phyloP scores from a whole-genome alignment of 2,113 vertebrate genomes.

The Microtus richardsoni region DNA sequence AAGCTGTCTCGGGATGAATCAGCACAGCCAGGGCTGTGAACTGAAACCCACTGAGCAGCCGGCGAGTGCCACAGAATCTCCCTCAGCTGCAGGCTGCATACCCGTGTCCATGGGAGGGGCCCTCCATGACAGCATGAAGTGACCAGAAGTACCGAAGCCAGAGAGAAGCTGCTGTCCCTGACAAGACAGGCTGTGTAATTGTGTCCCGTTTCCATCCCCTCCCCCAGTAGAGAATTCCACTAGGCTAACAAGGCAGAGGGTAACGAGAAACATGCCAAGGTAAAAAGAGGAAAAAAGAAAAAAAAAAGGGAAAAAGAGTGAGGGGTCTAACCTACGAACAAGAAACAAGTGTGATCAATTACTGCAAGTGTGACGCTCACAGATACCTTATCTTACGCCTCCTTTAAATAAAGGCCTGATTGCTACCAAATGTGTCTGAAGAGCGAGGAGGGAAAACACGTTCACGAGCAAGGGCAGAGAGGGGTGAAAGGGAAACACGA shows the following conservation, averaged over 20 bases:
- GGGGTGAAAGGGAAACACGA: slow-evolving; percentile 35
- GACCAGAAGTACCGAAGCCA: slow-evolving; percentile 64
- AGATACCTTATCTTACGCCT: slow-evolving; percentile 96
- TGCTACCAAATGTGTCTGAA: slow-evolving; percentile 95
- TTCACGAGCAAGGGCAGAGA: slow-evolving; percentile 72
- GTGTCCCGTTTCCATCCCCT: slow-evolving; percentile 89
- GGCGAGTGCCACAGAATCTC: not conserved
- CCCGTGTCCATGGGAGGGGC: slow-evolving; percentile 70
- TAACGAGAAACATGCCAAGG: slow-evolving; percentile 92
- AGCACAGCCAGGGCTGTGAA: not conserved
- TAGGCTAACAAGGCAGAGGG: slow-evolving; percentile 88
- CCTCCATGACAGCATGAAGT: not conserved
- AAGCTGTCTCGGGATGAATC: not conserved
- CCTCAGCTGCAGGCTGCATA: not conserved
- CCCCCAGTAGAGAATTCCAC: slow-evolving; percentile 85
- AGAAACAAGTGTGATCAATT: slow-evolving; percentile 98
- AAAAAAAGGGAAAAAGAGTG: slow-evolving; percentile 86
- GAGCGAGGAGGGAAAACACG: slow-evolving; percentile 84
- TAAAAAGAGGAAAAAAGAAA: not conserved
- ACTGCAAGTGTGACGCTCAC: slow-evolving; percentile 91
- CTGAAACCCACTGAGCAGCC: not conserved
- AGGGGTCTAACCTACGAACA: slow-evolving; percentile 90
- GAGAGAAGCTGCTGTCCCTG: slow-evolving; percentile 80
- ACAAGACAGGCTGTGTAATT: slow-evolving; percentile 86
- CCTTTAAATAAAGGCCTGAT: slow-evolving; percentile 96